Evolutionary conservation across 2,113 vertebrate species (phyloP).

Genomic region (Hemicordylus capensis): DNA sequence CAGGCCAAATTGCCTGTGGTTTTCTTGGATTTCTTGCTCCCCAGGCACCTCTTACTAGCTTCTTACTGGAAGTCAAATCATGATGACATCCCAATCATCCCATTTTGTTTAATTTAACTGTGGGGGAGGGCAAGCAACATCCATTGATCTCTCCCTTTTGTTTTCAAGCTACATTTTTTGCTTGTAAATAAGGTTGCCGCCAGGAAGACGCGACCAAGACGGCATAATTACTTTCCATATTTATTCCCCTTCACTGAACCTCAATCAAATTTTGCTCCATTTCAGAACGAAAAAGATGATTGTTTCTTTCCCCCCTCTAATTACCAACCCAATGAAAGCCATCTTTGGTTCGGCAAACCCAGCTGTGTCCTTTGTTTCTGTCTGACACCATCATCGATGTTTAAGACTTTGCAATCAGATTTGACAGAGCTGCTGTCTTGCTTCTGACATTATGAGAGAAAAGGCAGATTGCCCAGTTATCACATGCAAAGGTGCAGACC

Average conservation of each 20-base stretch:
- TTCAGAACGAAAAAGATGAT: constrained; percentile 63
- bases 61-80: not conserved
- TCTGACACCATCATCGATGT: constrained; percentile 52
- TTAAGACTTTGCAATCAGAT: constrained; percentile 62
- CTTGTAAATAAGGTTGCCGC: constrained; percentile 44
- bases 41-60: not conserved
- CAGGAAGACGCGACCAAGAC: constrained; percentile 57
- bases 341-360: constrained; percentile 54
- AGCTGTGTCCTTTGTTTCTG: constrained; percentile 68
- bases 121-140: not conserved
- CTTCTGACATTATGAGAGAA: constrained; percentile 9
- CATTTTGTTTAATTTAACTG: not conserved
- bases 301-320: constrained; percentile 53
- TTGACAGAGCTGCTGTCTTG: constrained; percentile 43
- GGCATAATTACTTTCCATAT: constrained; percentile 68
- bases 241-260: constrained; percentile 65
- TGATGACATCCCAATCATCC: not conserved
- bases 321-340: constrained; percentile 60
- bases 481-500: not conserved
- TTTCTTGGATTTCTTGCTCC: not conserved
- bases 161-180: constrained; percentile 22
- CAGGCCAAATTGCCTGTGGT: not conserved
- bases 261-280: constrained; percentile 62
- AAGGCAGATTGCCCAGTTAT: not conserved
- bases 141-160: not conserved